Evolutionary conservation across 92 coral and sea anemone genomes (phyloP).

Genomic region (Porites divaricata): DNA sequence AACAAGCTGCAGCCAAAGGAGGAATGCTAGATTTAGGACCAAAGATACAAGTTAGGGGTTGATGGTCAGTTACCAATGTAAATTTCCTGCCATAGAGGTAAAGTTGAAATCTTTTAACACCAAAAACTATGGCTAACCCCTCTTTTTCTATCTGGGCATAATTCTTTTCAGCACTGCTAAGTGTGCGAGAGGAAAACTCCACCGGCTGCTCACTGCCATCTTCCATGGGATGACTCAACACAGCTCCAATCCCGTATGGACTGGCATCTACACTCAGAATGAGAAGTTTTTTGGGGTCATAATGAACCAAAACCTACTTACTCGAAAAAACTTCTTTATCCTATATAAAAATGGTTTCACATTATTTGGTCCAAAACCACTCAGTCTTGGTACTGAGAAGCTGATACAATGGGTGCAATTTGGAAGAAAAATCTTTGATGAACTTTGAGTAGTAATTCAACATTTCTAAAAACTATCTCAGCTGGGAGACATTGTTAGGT

Average conservation of each 20-base stretch:
- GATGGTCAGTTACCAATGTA: constrained; percentile 38
- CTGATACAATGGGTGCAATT: constrained; percentile 57
- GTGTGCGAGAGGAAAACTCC: too few relatives aligned
- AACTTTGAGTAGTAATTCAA: constrained; percentile 52
- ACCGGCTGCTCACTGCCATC: too few relatives aligned
- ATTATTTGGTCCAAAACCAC: constrained; percentile 38
- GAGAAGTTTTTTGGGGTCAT: constrained; percentile 46
- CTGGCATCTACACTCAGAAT: constrained; percentile 47
- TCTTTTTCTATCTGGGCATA: too few relatives aligned
- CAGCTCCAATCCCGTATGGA: constrained; percentile 44
- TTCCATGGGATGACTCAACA: too few relatives aligned
- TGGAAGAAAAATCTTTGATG: constrained; percentile 49
- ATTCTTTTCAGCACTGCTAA: too few relatives aligned
- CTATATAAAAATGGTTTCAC: constrained; percentile 44
- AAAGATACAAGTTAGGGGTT: constrained; percentile 30
- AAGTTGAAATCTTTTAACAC: constrained; percentile 42
- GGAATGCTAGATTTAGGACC: constrained; percentile 36
- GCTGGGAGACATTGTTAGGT: constrained; percentile 44
- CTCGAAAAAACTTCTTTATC: constrained; percentile 33
- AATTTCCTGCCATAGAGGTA: constrained; percentile 45
- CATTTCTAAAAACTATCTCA: constrained; percentile 53
- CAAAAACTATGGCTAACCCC: constrained; percentile 39
- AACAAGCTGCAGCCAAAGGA: constrained; percentile 30
- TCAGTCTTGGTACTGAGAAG: constrained; percentile 46
- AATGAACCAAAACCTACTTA: constrained; percentile 53